Percentiles rank a stretch among this genome's conserved stretches.
phyloP scores from a whole-genome alignment of 2,888 invertebrate genomes.

The Nezara viridula region DNA sequence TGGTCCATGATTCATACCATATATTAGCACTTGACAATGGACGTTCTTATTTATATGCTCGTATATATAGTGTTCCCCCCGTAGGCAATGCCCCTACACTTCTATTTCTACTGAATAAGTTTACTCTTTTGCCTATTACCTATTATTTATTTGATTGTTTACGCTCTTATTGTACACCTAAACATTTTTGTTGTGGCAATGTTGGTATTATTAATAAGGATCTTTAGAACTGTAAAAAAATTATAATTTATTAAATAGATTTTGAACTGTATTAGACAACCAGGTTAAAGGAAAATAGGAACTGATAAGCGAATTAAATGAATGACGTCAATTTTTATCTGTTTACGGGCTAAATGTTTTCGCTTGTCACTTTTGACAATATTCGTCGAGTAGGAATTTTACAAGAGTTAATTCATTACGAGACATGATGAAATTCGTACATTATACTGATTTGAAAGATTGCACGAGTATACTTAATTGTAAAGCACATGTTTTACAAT shows the following conservation, averaged over 20 bases:
- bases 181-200: background rate
- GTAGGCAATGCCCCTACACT: too few species aligned
- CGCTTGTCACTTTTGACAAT: constrained; percentile 5
- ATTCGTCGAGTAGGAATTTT: background rate
- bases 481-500: background rate
- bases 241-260: background rate
- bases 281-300: background rate
- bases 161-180: too few species aligned
- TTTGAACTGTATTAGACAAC: background rate
- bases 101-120: too few species aligned
- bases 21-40: too few species aligned
- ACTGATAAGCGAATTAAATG: constrained; percentile 7
- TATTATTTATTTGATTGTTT: too few species aligned
- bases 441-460: background rate
- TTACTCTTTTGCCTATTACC: too few species aligned
- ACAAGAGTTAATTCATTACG: background rate
- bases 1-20: too few species aligned
- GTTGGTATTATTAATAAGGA: background rate
- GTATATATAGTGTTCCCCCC: too few species aligned
- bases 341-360: background rate
- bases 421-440: background rate
- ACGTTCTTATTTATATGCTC: too few species aligned
- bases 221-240: background rate
- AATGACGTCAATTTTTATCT: constrained; percentile 9
- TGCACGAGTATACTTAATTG: background rate